Evolutionary conservation across 1,140 invertebrate genomes (phyloP).

Genomic region (Drosophila lini): DNA sequence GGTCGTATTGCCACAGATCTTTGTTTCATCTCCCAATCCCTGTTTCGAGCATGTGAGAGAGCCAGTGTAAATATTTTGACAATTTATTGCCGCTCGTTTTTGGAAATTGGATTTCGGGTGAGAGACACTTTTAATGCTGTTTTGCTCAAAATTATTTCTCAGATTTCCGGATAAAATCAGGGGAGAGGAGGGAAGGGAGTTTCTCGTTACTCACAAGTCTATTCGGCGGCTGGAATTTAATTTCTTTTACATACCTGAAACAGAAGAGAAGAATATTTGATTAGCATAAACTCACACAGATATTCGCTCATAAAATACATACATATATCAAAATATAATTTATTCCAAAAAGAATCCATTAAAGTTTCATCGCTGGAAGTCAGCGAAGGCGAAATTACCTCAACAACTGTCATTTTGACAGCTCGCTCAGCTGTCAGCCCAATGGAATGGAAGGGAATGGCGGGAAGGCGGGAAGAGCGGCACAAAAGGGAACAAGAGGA

Average conservation of each 20-base stretch:
- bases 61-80: conserved; percentile 58
- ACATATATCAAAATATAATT: conserved; percentile 24
- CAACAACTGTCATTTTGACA: conserved; percentile 74
- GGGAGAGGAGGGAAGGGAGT: no score
- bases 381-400: conserved; percentile 58
- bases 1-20: conserved; percentile 21
- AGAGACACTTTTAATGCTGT: conserved; percentile 10
- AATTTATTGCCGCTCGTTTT: conserved; percentile 62
- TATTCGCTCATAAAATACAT: conserved; percentile 6
- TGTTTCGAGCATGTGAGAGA: conserved; percentile 7
- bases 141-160: conserved; percentile 12
- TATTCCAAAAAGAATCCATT: conserved; percentile 42
- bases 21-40: conserved; percentile 8
- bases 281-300: conserved; percentile 31
- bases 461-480: neutral
- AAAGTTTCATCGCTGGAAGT: conserved; percentile 41
- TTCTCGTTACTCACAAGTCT: conserved; percentile 5
- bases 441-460: conserved; percentile 4
- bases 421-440: conserved; percentile 53
- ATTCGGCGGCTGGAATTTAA: neutral
- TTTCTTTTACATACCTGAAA: conserved; percentile 65
- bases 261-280: conserved; percentile 15
- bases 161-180: conserved; percentile 20
- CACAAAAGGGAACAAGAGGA: conserved; percentile 22
- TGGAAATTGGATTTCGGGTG: conserved; percentile 13